These are phyloP conservation scores for Propithecus perrieri DNA, from an alignment of 2,797 vertebrate species.

Conservation along the genomic window DNA sequence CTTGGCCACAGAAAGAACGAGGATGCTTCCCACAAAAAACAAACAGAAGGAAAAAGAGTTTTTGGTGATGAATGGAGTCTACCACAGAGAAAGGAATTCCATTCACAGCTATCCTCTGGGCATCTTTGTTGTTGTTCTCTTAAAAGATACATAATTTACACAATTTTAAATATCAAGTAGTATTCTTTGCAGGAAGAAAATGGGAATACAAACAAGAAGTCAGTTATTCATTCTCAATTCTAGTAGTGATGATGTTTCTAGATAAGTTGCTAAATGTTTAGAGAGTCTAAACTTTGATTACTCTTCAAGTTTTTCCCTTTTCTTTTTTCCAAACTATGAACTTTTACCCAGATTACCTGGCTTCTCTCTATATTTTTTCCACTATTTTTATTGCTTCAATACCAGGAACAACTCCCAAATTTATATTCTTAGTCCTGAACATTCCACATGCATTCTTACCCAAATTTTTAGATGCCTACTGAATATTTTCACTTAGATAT, in stretches of 20 bases:
- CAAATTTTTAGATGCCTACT: slow-evolving; percentile 34
- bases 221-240: slow-evolving; percentile 18
- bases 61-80: not conserved
- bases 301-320: not conserved
- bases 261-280: not conserved
- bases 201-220: not conserved
- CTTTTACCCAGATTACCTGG: not conserved
- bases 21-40: no score
- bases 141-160: not conserved
- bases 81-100: not conserved
- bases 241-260: not conserved
- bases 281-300: slow-evolving; percentile 3
- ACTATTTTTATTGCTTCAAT: not conserved
- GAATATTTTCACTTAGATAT: slow-evolving; percentile 12
- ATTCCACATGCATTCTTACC: not conserved
- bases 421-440: not conserved
- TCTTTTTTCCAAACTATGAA: not conserved
- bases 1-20: no score
- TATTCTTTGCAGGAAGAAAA: not conserved
- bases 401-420: not conserved
- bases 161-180: slow-evolving; percentile 24
- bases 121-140: not conserved
- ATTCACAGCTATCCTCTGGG: not conserved
- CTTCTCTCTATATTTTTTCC: not conserved
- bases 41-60: not conserved